Evolutionary conservation across 2,113 vertebrate genomes (phyloP).

Genomic region (Thinocorus orbignyianus): DNA sequence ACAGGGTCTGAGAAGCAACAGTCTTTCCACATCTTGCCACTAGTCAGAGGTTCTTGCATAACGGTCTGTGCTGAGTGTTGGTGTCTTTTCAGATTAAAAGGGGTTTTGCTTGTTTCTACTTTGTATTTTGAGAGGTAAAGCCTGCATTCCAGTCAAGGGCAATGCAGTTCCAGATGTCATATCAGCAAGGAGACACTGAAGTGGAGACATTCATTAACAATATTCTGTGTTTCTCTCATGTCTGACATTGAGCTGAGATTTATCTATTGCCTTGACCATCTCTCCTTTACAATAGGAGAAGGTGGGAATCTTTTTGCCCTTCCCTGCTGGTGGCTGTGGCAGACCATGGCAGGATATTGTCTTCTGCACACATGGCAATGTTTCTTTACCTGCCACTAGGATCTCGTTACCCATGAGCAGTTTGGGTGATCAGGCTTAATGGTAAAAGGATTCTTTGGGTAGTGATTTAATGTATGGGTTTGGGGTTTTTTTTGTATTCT

Average conservation of each 20-base stretch:
- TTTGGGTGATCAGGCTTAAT: slow-evolving; percentile 28
- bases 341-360: background rate
- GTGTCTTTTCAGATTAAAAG: background rate
- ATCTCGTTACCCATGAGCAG: background rate
- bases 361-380: background rate
- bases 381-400: background rate
- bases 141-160: background rate
- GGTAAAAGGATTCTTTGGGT: slow-evolving; percentile 27
- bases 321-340: background rate
- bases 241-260: background rate
- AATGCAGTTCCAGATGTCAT: background rate
- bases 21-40: background rate
- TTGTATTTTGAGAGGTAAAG: background rate
- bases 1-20: background rate
- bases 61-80: background rate
- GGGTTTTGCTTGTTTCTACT: background rate
- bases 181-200: background rate
- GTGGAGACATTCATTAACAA: background rate
- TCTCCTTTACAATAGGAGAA: background rate
- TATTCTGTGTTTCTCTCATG: background rate
- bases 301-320: background rate
- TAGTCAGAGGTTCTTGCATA: background rate
- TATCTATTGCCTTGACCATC: background rate
- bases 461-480: background rate
- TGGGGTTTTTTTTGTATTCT: slow-evolving; percentile 4